Base-by-base conservation (phyloP, 2,888 invertebrate species). In the Luperina testacea region DNA sequence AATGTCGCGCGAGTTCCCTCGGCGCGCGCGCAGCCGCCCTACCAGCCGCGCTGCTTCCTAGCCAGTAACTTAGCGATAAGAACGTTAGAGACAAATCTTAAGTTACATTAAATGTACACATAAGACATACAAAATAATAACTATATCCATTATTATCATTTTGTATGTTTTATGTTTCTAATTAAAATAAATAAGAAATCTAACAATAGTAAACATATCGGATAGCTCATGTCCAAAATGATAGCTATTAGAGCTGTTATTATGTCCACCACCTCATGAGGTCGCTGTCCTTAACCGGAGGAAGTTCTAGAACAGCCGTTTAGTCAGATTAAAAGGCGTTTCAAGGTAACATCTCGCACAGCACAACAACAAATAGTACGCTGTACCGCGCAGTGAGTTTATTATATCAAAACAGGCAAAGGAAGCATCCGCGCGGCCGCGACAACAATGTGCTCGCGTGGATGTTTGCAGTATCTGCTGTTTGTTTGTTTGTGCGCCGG, bases 1-100 rank as follows among this genome's bases (percentile, higher is more conserved):
- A 95, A 94, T 95, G 95, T 94, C 95, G 81, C 82, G 75, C 77
- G 84, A 80, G 83, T 83, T 84, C 83, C 83, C 90, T 89, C 87
- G 90, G 92, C 92, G 92, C 92, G 88, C 92, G 92, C 91, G 90
- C 87, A 78, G 82, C 86, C 84, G 80, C 51, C 24, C 90, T 90
- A 90, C 92, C 92, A 90, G 87, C 89, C 88, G 86, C 84, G 69
- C 63, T 68, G 84, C 80, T 81, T 85, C 86, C 87, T 83, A 82
- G 64, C 72, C 75, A 75, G 75, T 67, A 20, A 78, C 27, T 2
- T 38, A 7, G 13, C 20, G 53, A 75, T 61, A 72, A 73, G 20
- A 59, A 59, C 51, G 15, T n/a, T 51, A 42, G 15, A 48, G 1
- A 45, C 64, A 27, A 65, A 64, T 70, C 67, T 84, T 73, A 67